Evolutionary conservation across 2,113 vertebrate species (phyloP), one percentile per base, ranked within the genome.

Genomic region (Tamias sibiricus): DNA sequence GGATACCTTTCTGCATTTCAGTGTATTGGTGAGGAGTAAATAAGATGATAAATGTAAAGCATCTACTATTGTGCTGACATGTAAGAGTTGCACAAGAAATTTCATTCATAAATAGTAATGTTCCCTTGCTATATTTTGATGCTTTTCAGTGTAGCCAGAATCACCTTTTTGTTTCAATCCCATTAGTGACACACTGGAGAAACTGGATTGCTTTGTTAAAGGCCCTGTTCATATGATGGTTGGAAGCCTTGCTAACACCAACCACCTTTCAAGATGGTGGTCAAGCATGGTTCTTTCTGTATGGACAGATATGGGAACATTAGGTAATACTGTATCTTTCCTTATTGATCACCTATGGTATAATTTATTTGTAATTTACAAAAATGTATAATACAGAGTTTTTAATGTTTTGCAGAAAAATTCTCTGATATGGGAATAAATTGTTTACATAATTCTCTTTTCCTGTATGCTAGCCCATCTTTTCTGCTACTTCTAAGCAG

Each of bases 171-270:
- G 94, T 97, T 96, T 96, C 80, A 96, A 49, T 94, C 83, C 90
- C 96, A 79, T 96, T 84, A 89, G 94, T 96, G 96, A 87, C 94
- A 95, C 91, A 75, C 74, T 90, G 97, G 95, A 96, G 96, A 96
- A 57, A 87, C 85, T 96, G 94, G 94, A 90, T 97, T 75, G 84
- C 94, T 96, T 95, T 93, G 87, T 91, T 96, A 95, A 88, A 96
- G 92, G 92, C 87, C 92, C 66, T 68, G 59, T 97, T 95, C 87
- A 77, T 97, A 52, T 90, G 92, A 80, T 96, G 92, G 52, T 96
- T 95, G 82, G 96, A 96, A 95, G 79, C 95, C 95, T 97, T 95
- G 96, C 97, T 97, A 83, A 96, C 83, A 92, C 94, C 96, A 95
- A 20, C 95, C 87, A 96, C 97, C 94, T 96, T 94, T 95, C 96